Evolutionary conservation across 92 coral and sea anemone genomes (phyloP).

Genomic region (Metridium senile): DNA sequence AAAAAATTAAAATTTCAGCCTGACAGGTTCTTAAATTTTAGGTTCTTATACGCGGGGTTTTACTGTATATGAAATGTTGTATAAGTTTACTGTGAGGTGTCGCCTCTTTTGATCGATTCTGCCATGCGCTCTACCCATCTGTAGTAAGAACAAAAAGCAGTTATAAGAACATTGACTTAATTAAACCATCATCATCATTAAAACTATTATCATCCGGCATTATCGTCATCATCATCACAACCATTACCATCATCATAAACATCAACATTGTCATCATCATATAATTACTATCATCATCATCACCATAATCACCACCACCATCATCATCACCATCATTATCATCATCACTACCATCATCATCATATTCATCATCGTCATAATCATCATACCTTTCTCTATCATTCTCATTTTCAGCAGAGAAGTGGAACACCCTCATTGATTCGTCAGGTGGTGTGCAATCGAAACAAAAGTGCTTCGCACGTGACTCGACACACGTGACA

Average conservation of each 20-base stretch:
- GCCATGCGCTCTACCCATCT: background rate
- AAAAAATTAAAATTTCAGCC: too few species aligned
- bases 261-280: slow-evolving; percentile 57
- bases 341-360: too few species aligned
- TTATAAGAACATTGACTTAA: background rate
- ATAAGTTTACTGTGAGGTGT: background rate
- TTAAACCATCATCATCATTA: background rate
- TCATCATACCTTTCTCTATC: slow-evolving; percentile 79
- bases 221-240: slow-evolving; percentile 45
- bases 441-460: slow-evolving; percentile 65
- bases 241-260: slow-evolving; percentile 85
- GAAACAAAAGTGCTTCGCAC: slow-evolving; percentile 73
- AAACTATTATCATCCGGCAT: too few species aligned
- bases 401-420: slow-evolving; percentile 88
- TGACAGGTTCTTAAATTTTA: too few species aligned
- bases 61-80: background rate
- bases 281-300: too few species aligned
- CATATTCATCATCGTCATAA: background rate
- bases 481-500: slow-evolving; percentile 55
- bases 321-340: background rate
- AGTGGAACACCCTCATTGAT: slow-evolving; percentile 66
- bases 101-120: background rate
- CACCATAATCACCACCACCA: too few species aligned
- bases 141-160: background rate
- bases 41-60: too few species aligned